These are phyloP conservation scores for Chymomyza costata DNA, from an alignment of 1,140 invertebrate species.

Conservation along the genomic window DNA sequence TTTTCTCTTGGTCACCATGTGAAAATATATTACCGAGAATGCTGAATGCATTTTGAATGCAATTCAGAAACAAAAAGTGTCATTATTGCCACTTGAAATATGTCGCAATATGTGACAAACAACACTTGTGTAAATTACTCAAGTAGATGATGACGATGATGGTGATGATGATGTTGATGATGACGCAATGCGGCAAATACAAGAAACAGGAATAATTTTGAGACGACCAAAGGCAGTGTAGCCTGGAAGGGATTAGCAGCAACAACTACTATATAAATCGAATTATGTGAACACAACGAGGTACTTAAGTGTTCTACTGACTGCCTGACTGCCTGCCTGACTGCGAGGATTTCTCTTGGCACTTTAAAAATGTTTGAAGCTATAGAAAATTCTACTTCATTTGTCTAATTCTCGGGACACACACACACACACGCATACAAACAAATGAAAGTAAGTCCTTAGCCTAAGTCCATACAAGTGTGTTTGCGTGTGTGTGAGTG, in stretches of 20 bases:
- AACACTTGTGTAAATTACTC: constrained; percentile 45
- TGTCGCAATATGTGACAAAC: constrained; percentile 33
- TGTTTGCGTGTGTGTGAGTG: constrained; percentile 26
- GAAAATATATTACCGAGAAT: too few species aligned
- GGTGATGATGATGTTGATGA: too few species aligned
- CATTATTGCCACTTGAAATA: constrained; percentile 35
- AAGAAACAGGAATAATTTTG: background rate
- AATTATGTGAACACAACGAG: constrained; percentile 61
- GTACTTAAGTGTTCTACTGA: constrained; percentile 62
- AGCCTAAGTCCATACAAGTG: constrained; percentile 49
- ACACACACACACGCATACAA: constrained; percentile 13
- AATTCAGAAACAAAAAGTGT: constrained; percentile 38
- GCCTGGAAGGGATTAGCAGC: constrained; percentile 2
- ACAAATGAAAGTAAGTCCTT: constrained; percentile 69
- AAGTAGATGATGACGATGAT: constrained; percentile 29
- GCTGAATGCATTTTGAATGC: constrained; percentile 4
- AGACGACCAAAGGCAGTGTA: constrained; percentile 3
- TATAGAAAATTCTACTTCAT: constrained; percentile 66
- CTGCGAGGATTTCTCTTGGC: constrained; percentile 14
- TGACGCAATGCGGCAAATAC: too few species aligned
- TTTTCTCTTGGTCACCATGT: too few species aligned
- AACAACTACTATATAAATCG: constrained; percentile 54
- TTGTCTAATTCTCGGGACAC: constrained; percentile 59
- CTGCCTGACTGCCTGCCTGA: constrained; percentile 15
- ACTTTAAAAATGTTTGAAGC: constrained; percentile 38